These are phyloP conservation scores for Neosalanx taihuensis DNA, from an alignment of 2,797 vertebrate species.

Conservation along the genomic window DNA sequence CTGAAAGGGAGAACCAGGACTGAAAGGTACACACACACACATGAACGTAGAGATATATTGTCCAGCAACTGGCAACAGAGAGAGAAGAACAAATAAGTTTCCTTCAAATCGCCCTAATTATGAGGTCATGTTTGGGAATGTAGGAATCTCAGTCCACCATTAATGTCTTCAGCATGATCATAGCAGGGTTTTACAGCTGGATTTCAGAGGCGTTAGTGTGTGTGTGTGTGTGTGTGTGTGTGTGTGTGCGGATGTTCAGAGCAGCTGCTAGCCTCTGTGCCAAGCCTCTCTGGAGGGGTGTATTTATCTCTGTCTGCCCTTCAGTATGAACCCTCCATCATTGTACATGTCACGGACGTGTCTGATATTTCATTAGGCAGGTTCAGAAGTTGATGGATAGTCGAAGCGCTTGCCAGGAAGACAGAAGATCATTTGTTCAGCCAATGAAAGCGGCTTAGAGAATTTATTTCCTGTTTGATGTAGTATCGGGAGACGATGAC, in stretches of 20 bases:
- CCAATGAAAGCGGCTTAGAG: no score
- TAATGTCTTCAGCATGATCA: constrained; percentile 72
- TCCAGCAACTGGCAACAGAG: constrained; percentile 49
- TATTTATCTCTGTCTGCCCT: background rate
- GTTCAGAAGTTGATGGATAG: no score
- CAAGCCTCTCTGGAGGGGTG: background rate
- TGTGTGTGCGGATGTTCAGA: constrained; percentile 7
- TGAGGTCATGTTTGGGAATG: constrained; percentile 70
- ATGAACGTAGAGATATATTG: constrained; percentile 45
- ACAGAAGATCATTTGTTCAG: no score
- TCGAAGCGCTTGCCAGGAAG: no score
- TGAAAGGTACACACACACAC: background rate
- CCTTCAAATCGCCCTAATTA: constrained; percentile 60
- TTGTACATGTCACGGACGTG: no score
- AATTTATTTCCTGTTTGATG: no score
- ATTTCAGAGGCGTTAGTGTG: background rate
- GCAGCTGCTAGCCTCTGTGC: background rate
- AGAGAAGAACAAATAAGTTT: constrained; percentile 41
- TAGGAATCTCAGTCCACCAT: constrained; percentile 61
- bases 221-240: constrained; percentile 20
- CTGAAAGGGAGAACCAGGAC: background rate
- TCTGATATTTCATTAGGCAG: no score
- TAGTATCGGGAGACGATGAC: no score
- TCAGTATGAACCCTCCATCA: no score
- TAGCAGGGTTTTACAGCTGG: constrained; percentile 31